These are phyloP conservation scores for Vanessa atalanta DNA, from an alignment of 1,140 invertebrate genomes.

Conservation along the genomic window DNA sequence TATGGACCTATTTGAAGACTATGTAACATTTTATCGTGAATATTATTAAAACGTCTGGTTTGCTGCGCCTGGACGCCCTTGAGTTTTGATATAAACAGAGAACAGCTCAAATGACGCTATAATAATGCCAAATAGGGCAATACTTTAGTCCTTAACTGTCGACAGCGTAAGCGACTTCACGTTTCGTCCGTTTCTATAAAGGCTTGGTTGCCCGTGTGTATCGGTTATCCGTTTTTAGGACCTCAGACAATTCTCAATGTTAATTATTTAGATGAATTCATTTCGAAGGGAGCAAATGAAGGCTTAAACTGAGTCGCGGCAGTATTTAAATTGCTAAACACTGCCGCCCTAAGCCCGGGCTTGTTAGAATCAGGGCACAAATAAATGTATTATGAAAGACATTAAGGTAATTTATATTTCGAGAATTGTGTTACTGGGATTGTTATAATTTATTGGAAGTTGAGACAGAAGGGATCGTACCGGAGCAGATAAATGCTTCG, in stretches of 20 bases:
- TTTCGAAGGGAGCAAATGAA: constrained; percentile 35
- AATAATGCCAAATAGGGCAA: background rate
- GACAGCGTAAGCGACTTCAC: background rate
- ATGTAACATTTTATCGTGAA: no score
- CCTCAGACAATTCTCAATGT: constrained; percentile 18
- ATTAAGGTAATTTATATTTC: constrained; percentile 30
- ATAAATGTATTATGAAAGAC: constrained; percentile 33
- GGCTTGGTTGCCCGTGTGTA: background rate
- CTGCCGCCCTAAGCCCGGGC: constrained; percentile 18
- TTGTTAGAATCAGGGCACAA: constrained; percentile 25
- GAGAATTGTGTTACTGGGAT: constrained; percentile 8
- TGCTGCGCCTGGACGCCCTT: no score
- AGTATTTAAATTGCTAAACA: constrained; percentile 51
- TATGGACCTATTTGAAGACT: no score
- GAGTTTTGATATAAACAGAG: no score
- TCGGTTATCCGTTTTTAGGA: background rate
- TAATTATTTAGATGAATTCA: constrained; percentile 49
- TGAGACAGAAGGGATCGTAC: background rate
- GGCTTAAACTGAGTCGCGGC: constrained; percentile 33
- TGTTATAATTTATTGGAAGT: constrained; percentile 5
- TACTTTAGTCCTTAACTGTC: background rate
- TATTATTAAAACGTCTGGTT: no score
- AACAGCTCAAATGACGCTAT: background rate
- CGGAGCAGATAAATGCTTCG: background rate
- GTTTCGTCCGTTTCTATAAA: background rate